Evolutionary conservation across 2,113 vertebrate species (phyloP).

Genomic region (Leptosomus discolor): DNA sequence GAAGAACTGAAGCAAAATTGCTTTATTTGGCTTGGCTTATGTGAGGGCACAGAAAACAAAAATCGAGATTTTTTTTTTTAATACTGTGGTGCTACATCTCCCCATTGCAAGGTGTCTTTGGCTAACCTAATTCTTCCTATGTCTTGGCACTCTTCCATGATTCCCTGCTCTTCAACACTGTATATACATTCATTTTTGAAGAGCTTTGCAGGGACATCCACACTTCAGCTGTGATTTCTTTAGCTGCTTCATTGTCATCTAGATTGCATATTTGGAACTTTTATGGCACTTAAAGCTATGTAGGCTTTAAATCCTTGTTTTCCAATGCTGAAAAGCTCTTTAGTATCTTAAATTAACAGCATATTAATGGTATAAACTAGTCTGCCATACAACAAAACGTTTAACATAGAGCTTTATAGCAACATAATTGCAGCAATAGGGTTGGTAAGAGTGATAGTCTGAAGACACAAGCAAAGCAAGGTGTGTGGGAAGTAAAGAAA

Average conservation of each 20-base stretch:
- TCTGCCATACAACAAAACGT: neutral
- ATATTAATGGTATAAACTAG: neutral
- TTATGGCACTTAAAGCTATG: neutral
- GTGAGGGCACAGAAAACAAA: neutral
- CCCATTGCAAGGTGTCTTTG: neutral
- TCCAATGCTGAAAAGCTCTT: neutral
- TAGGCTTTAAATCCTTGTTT: neutral
- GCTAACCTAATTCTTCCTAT: neutral
- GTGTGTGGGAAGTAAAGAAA: neutral
- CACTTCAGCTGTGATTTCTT: neutral
- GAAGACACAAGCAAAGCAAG: neutral
- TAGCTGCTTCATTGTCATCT: neutral
- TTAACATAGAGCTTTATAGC: neutral
- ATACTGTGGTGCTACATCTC: neutral
- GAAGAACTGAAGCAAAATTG: neutral
- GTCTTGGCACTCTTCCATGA: neutral
- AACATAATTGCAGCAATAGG: neutral
- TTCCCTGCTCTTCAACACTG: neutral
- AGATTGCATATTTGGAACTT: neutral
- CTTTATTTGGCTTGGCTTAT: neutral
- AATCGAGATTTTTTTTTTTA: accelerated
- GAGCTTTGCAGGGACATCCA: neutral
- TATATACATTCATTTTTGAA: neutral
- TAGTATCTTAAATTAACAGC: neutral
- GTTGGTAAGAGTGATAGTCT: neutral